Conservation (phyloP, 2,888 invertebrate species). For the Harmothoe impar region DNA sequence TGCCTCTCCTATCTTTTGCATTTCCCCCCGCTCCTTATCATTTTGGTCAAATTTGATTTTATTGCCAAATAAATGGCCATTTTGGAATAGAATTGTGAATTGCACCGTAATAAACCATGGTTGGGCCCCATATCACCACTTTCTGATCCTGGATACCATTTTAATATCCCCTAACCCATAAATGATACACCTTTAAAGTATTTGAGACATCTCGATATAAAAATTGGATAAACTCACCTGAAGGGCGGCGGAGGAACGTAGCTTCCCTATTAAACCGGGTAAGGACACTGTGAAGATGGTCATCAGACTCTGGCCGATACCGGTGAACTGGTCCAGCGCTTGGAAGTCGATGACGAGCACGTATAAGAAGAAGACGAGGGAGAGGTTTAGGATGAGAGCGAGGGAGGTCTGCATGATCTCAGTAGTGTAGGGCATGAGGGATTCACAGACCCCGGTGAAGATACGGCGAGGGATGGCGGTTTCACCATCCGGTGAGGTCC, state of each 20-base stretch:
- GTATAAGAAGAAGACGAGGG: constrained; percentile 40
- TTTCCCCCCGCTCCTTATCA: too few species aligned
- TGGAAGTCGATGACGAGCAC: constrained; percentile 41
- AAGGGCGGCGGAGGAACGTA: background rate
- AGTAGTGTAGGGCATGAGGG: constrained; percentile 27
- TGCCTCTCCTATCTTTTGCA: too few species aligned
- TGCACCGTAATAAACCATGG: too few species aligned
- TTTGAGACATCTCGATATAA: too few species aligned
- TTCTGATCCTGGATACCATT: too few species aligned
- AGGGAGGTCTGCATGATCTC: constrained; percentile 33
- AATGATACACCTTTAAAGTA: too few species aligned
- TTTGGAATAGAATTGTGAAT: too few species aligned
- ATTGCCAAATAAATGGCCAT: too few species aligned
- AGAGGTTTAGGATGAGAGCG: background rate
- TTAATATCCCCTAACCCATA: too few species aligned
- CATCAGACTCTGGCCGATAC: constrained; percentile 44
- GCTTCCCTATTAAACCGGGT: background rate
- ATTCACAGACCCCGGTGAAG: constrained; percentile 27
- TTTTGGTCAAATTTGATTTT: too few species aligned
- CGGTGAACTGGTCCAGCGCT: constrained; percentile 37
- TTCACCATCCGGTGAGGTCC: constrained; percentile 46
- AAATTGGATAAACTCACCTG: too few species aligned
- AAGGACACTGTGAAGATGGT: constrained; percentile 28
- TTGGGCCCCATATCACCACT: too few species aligned
- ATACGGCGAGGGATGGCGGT: background rate